Percentiles rank a stretch among this genome's conserved stretches.
Conservation (phyloP, 2,113 vertebrate species). For the Monarcha castaneiventris region DNA sequence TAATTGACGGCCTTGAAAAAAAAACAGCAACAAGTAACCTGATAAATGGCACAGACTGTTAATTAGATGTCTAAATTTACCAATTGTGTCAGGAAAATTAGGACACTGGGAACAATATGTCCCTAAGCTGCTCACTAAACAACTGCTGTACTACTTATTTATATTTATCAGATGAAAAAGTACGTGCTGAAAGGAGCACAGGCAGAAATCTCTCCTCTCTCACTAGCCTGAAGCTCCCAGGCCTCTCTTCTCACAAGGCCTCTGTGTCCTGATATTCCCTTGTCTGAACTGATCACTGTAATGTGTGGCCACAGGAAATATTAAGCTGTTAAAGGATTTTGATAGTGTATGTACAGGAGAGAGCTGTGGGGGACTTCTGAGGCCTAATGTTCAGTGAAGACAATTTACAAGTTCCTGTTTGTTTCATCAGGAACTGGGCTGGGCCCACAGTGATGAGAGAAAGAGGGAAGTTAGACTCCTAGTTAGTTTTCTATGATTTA, state of each 20-base stretch:
- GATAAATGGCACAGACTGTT: constrained; percentile 45
- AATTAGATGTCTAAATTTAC: constrained; percentile 61
- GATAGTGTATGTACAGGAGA: not conserved
- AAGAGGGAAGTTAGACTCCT: not conserved
- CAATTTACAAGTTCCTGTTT: not conserved
- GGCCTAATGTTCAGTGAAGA: not conserved
- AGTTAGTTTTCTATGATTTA: not conserved
- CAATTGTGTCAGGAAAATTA: constrained; percentile 55
- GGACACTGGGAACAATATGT: constrained; percentile 44
- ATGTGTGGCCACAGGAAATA: not conserved
- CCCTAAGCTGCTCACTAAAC: constrained; percentile 43
- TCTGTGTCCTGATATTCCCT: constrained; percentile 38
- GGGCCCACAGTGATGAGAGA: not conserved
- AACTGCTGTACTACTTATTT: constrained; percentile 51
- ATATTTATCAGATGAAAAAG: constrained; percentile 46
- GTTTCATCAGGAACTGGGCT: not conserved
- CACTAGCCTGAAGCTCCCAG: not conserved
- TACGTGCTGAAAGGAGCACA: not conserved
- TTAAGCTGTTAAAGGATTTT: not conserved
- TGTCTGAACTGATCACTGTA: constrained; percentile 15
- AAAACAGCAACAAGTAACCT: not conserved
- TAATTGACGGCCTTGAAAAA: not conserved
- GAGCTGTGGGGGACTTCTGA: not conserved
- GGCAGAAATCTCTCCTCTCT: not conserved
- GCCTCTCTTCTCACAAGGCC: not conserved